phyloP scores from a whole-genome alignment of 2,113 vertebrate species.

The Gymnocephalus cernua region DNA sequence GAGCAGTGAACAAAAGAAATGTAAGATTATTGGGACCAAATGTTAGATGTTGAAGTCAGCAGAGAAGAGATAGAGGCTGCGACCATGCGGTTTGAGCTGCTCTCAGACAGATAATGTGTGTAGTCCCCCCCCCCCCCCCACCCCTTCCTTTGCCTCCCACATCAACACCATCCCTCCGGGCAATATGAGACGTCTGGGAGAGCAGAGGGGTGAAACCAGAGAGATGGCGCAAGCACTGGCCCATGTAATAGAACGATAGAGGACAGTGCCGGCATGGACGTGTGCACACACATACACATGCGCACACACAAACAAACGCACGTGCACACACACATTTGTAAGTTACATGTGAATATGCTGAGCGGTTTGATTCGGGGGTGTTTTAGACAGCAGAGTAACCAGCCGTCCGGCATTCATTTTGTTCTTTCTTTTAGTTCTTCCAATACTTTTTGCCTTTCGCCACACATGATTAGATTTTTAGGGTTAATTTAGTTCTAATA shows the following conservation, averaged over 20 bases:
- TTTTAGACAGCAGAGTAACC: slow-evolving; percentile 43
- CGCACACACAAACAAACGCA: slow-evolving; percentile 26
- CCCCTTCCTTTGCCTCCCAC: slow-evolving; percentile 37
- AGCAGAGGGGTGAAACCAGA: slow-evolving; percentile 78
- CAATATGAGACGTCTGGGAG: slow-evolving; percentile 79
- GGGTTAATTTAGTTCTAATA: background rate
- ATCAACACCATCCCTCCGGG: slow-evolving; percentile 76
- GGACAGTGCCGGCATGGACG: slow-evolving; percentile 52
- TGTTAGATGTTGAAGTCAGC: slow-evolving; percentile 56
- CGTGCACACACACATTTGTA: slow-evolving; percentile 25
- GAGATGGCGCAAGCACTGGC: slow-evolving; percentile 79
- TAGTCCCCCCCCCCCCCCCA: slow-evolving; percentile 5
- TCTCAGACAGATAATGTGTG: slow-evolving; percentile 77
- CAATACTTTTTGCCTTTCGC: background rate
- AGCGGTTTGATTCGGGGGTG: slow-evolving; percentile 28
- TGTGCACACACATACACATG: slow-evolving; percentile 11
- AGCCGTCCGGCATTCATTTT: slow-evolving; percentile 25
- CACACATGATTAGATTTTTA: background rate
- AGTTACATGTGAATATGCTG: slow-evolving; percentile 52
- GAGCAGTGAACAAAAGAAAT: slow-evolving; percentile 27
- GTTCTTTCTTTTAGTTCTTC: background rate
- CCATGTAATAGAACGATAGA: slow-evolving; percentile 83
- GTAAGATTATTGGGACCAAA: slow-evolving; percentile 26
- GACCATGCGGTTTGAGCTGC: slow-evolving; percentile 55
- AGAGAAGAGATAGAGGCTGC: slow-evolving; percentile 49